Conservation (phyloP, 30 jellyfish, hydroid and myxozoan species). For the Cassiopea xamachana region DNA sequence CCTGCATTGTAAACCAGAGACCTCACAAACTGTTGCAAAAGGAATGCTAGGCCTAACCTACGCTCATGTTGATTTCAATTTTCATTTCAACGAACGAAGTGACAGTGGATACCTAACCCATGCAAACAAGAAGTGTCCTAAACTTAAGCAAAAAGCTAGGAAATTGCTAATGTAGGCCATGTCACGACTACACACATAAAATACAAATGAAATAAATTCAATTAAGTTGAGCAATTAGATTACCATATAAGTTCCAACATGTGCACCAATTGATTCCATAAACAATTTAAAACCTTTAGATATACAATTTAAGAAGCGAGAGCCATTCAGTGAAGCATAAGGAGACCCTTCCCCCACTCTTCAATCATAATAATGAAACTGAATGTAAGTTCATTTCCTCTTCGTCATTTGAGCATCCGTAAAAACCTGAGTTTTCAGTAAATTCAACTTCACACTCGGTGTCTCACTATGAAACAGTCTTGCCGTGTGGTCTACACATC, state of each 20-base stretch:
- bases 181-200: too few species aligned
- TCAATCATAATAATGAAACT: too few species aligned
- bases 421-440: constrained; percentile 55
- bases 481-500: constrained; percentile 43
- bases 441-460: constrained; percentile 54
- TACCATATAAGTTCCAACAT: not conserved
- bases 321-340: not conserved
- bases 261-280: not conserved
- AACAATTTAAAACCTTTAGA: not conserved
- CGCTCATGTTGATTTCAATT: too few species aligned
- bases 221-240: not conserved
- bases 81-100: too few species aligned
- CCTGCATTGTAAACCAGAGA: too few species aligned
- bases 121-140: too few species aligned
- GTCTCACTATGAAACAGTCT: constrained; percentile 49
- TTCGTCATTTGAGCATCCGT: constrained; percentile 1
- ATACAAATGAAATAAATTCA: too few species aligned
- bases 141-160: too few species aligned
- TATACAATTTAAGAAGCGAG: not conserved
- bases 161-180: too few species aligned
- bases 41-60: too few species aligned
- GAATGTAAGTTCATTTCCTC: not conserved
- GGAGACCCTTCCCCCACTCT: not conserved
- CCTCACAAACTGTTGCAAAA: too few species aligned
- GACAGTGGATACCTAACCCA: too few species aligned